phyloP scores from a whole-genome alignment of 2,113 vertebrate genomes.

The Rhombomys opimus region DNA sequence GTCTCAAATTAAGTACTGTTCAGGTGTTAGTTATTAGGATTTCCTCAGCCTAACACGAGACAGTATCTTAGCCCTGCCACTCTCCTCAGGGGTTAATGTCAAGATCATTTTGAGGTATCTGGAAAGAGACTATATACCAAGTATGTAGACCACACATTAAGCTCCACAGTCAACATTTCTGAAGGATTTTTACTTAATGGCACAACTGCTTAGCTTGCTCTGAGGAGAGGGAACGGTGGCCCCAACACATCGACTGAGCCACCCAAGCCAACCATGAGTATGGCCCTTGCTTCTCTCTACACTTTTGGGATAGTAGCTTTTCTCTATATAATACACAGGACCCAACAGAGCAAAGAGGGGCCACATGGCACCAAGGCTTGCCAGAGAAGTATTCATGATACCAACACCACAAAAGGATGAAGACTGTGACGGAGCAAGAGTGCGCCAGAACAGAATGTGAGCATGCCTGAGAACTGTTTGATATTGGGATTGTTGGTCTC shows the following conservation, averaged over 20 bases:
- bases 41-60: neutral
- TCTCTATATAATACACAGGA: neutral
- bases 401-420: neutral
- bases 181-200: constrained; percentile 15
- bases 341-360: neutral
- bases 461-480: neutral
- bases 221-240: neutral
- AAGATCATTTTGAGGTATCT: constrained; percentile 64
- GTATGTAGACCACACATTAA: constrained; percentile 56
- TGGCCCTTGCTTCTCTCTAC: neutral
- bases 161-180: constrained; percentile 56
- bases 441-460: neutral
- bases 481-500: neutral
- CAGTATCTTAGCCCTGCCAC: neutral
- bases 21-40: constrained; percentile 20
- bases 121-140: neutral
- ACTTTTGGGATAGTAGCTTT: neutral
- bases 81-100: constrained; percentile 51
- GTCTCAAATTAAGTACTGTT: neutral
- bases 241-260: neutral
- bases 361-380: neutral
- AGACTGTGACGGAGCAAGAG: neutral
- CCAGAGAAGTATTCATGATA: neutral
- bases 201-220: neutral
- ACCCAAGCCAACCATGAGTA: too few species aligned